These are phyloP conservation scores for Bothrops jararaca DNA, from an alignment of 2,113 vertebrate species.

Conservation along the genomic window DNA sequence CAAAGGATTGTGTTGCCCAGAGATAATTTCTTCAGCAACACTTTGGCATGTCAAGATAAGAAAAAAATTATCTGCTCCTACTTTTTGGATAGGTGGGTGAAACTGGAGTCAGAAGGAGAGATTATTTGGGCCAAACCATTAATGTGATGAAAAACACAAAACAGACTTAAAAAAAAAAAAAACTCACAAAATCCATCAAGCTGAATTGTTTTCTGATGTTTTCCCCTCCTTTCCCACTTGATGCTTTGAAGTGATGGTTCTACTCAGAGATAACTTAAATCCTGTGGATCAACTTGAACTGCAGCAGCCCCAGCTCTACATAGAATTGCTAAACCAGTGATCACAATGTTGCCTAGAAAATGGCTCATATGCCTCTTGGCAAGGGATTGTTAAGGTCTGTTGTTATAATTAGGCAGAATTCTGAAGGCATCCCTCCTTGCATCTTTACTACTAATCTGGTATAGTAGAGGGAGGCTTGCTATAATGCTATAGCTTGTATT, in stretches of 20 bases:
- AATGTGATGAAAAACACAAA: not conserved
- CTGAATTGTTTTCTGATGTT: not conserved
- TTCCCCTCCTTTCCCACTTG: not conserved
- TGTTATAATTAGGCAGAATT: not conserved
- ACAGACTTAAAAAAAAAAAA: not conserved
- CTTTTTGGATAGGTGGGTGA: slow-evolving; percentile 7
- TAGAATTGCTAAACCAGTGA: not conserved
- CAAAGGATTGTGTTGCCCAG: slow-evolving; percentile 61
- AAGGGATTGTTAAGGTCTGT: not conserved
- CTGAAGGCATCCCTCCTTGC: no score
- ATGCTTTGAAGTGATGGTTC: slow-evolving; percentile 28
- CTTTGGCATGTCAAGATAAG: slow-evolving; percentile 66
- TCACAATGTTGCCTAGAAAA: not conserved
- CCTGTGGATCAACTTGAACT: slow-evolving; percentile 14
- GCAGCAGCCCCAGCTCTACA: not conserved
- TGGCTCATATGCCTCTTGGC: not conserved
- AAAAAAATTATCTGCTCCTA: slow-evolving; percentile 44
- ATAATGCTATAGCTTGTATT: not conserved
- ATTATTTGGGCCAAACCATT: not conserved
- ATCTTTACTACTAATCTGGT: not conserved
- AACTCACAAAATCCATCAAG: slow-evolving; percentile 6
- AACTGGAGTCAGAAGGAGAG: slow-evolving; percentile 28
- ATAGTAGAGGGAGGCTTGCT: no score
- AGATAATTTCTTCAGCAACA: slow-evolving; percentile 69
- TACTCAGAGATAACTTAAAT: slow-evolving; percentile 7